A percentile compares a stretch with the other conserved stretches of the same genome.
Conservation (phyloP, 2,113 vertebrate genomes). For the Grammomys surdaster region DNA sequence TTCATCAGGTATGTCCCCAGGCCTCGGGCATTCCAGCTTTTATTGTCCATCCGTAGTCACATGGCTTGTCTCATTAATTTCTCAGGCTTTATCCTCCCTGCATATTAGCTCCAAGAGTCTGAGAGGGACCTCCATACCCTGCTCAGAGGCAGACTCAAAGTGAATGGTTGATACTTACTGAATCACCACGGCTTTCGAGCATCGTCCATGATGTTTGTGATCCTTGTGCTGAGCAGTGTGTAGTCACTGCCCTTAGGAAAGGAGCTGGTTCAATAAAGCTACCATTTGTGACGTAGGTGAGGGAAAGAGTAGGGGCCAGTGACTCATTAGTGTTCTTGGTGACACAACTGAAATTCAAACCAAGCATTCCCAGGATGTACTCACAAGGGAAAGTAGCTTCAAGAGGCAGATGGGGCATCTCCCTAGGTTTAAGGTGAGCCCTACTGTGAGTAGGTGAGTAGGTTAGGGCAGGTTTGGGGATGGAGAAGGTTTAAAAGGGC, state of each 20-base stretch:
- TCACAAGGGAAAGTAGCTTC: not conserved
- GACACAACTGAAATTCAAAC: not conserved
- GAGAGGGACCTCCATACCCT: not conserved
- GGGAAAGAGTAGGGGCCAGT: not conserved
- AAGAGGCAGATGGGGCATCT: not conserved
- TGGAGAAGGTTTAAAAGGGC: not conserved
- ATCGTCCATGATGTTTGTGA: no score
- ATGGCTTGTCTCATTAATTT: not conserved
- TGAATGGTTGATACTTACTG: rapidly evolving
- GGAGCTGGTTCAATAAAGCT: not conserved
- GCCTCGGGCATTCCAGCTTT: not conserved
- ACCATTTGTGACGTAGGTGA: not conserved
- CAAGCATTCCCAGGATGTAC: not conserved
- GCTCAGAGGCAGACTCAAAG: not conserved
- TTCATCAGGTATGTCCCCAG: not conserved
- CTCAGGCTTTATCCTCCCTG: not conserved
- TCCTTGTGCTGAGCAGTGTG: not conserved
- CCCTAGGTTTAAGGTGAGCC: not conserved
- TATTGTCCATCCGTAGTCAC: not conserved
- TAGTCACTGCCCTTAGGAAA: not conserved
- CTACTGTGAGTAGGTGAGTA: no score
- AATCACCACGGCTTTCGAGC: not conserved
- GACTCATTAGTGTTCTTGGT: not conserved
- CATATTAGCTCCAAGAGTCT: not conserved
- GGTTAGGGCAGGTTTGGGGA: no score